Evolutionary conservation across 2,113 vertebrate species (phyloP).

Genomic region (Panurus biarmicus): DNA sequence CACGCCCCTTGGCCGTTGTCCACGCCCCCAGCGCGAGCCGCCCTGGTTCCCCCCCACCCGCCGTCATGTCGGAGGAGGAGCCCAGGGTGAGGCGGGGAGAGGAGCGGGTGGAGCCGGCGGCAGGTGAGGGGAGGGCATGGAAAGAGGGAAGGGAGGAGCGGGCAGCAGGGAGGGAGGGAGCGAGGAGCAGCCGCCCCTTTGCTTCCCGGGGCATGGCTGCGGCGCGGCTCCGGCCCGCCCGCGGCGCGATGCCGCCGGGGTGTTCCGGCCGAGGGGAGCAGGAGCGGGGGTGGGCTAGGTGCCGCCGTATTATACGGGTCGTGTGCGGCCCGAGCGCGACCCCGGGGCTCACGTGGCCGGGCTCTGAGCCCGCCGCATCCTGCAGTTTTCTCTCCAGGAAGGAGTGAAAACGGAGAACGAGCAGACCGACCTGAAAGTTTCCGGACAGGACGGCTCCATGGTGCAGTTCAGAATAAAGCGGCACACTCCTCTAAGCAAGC

Average conservation of each 20-base stretch:
- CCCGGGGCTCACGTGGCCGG: not conserved
- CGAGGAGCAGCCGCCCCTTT: not conserved
- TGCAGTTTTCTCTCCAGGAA: conserved; percentile 65
- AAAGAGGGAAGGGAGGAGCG: not conserved
- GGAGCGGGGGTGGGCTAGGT: not conserved
- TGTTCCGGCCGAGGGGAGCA: not conserved
- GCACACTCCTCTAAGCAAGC: conserved; percentile 89
- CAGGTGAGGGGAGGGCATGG: too few relatives aligned
- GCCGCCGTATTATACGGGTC: too few relatives aligned
- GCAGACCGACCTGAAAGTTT: conserved; percentile 92
- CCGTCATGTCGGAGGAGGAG: not conserved
- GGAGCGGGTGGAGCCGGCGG: not conserved
- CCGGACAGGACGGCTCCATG: conserved; percentile 88
- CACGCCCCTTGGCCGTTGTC: not conserved
- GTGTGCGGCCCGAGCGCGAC: not conserved
- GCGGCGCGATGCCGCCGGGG: not conserved
- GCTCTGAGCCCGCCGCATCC: not conserved
- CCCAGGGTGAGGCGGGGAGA: not conserved
- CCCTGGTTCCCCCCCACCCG: too few relatives aligned
- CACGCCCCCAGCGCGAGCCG: not conserved
- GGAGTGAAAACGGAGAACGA: conserved; percentile 90
- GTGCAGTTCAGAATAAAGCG: conserved; percentile 95
- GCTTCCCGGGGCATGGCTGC: not conserved
- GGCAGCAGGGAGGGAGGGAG: not conserved
- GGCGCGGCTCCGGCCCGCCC: not conserved